Conservation (phyloP, 2,113 vertebrate genomes). For the Alouatta palliata region DNA sequence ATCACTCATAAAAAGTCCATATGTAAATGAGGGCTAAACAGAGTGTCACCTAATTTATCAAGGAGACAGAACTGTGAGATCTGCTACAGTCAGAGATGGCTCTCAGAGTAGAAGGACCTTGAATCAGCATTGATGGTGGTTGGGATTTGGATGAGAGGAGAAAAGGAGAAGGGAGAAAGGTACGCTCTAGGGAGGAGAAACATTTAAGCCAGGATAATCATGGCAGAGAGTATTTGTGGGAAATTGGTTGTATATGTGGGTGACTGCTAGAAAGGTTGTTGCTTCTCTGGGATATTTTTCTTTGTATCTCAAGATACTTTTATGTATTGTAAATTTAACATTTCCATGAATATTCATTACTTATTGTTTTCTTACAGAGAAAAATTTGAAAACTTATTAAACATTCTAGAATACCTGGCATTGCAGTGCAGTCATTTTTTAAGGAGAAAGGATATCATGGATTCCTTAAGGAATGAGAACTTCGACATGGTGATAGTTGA, state of each 20-base stretch:
- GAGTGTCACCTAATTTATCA: not conserved
- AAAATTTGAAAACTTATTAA: conserved; percentile 60
- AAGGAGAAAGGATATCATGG: conserved; percentile 70
- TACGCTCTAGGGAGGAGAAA: not conserved
- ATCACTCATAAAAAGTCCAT: not conserved
- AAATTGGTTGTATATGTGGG: not conserved
- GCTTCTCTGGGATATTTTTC: not conserved
- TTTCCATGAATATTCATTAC: not conserved
- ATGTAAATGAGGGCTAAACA: not conserved
- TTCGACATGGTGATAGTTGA: conserved; percentile 76
- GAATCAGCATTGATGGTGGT: not conserved
- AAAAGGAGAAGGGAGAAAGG: not conserved
- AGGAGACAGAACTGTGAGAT: not conserved
- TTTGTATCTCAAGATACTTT: not conserved
- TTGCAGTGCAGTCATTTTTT: conserved; percentile 79
- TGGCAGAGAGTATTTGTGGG: not conserved
- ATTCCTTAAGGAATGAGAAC: conserved; percentile 74
- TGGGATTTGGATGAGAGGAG: not conserved
- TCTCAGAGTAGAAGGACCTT: not conserved
- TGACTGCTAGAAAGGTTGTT: not conserved
- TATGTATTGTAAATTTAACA: not conserved
- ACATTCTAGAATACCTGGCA: conserved; percentile 64
- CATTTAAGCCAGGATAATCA: too few relatives aligned
- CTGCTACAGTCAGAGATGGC: not conserved
- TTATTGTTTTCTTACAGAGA: conserved; percentile 64